Percentiles rank a stretch among this genome's conserved stretches.
Evolutionary conservation across 92 coral and sea anemone genomes (phyloP).

Genomic region (Epizoanthus illoricatus): DNA sequence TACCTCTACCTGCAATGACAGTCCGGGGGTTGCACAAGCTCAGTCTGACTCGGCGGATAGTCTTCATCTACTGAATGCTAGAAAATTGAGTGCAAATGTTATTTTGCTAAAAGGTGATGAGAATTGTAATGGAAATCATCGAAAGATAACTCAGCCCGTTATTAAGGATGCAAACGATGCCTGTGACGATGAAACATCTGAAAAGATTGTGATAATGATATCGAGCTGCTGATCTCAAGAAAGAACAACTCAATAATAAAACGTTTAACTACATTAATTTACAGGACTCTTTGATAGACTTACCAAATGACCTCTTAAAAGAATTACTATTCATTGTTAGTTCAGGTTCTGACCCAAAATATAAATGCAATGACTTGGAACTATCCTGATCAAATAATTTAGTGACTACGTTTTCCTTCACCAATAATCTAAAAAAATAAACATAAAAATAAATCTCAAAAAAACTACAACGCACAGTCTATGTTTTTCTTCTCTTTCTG

Average conservation of each 20-base stretch:
- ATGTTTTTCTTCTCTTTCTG: too few relatives aligned
- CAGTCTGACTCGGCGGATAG: slow-evolving; percentile 12
- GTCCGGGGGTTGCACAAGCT: background rate
- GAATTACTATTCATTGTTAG: background rate
- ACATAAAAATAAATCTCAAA: too few relatives aligned
- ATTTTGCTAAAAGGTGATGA: slow-evolving; percentile 13
- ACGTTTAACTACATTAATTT: too few relatives aligned
- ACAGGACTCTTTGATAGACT: too few relatives aligned
- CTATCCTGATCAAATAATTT: too few relatives aligned
- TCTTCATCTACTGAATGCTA: background rate
- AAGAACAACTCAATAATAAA: too few relatives aligned
- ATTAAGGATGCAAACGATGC: background rate
- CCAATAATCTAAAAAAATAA: too few relatives aligned
- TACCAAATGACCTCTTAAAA: too few relatives aligned
- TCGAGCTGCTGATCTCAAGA: slow-evolving; percentile 24
- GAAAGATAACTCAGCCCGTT: background rate
- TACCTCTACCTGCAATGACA: background rate
- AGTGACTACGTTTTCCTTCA: too few relatives aligned
- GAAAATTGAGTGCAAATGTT: background rate
- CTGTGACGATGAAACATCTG: background rate
- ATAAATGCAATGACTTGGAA: too few relatives aligned
- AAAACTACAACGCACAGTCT: too few relatives aligned
- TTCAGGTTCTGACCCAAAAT: too few relatives aligned
- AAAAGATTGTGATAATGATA: background rate
- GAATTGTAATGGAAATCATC: background rate